These are phyloP conservation scores for Rugalucina vietnamica DNA, from an alignment of 2,888 invertebrate genomes.

Conservation along the genomic window DNA sequence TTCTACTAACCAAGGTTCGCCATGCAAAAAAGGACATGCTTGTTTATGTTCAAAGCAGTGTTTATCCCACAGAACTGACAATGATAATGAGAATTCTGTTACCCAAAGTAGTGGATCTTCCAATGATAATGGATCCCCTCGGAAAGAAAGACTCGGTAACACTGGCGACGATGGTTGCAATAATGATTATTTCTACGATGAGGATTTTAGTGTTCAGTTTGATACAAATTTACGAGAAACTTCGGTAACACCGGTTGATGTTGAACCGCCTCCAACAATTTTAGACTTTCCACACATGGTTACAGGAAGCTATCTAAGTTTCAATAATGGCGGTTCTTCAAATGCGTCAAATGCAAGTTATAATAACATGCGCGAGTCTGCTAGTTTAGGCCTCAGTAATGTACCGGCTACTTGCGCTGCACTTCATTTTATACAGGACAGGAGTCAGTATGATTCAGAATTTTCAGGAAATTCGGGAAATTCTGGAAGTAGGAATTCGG, in stretches of 20 bases:
- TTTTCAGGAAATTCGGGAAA: constrained; percentile 76
- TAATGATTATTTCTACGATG: constrained; percentile 83
- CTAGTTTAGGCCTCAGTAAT: constrained; percentile 57
- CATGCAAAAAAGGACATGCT: constrained; percentile 43
- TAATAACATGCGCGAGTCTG: constrained; percentile 68
- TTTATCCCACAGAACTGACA: constrained; percentile 36
- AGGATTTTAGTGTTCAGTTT: constrained; percentile 81
- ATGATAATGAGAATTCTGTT: constrained; percentile 50
- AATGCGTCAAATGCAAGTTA: constrained; percentile 62
- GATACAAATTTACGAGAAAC: constrained; percentile 77
- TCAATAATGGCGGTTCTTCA: constrained; percentile 57
- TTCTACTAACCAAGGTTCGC: constrained; percentile 40
- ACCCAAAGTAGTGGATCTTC: constrained; percentile 50
- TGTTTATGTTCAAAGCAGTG: constrained; percentile 57
- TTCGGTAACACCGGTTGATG: constrained; percentile 64
- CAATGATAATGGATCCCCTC: constrained; percentile 55
- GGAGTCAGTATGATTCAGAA: constrained; percentile 75
- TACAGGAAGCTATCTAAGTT: constrained; percentile 72
- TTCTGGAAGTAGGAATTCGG: constrained; percentile 75
- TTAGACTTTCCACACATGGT: constrained; percentile 72
- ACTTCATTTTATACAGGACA: constrained; percentile 33
- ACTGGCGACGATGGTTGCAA: constrained; percentile 77
- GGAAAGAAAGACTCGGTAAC: constrained; percentile 45
- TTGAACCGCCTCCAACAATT: constrained; percentile 60
- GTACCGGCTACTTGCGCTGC: constrained; percentile 39